Evolutionary conservation across 1,140 invertebrate species (phyloP), one percentile per base, ranked within the genome.

Genomic region (Drosophila baimaii): DNA sequence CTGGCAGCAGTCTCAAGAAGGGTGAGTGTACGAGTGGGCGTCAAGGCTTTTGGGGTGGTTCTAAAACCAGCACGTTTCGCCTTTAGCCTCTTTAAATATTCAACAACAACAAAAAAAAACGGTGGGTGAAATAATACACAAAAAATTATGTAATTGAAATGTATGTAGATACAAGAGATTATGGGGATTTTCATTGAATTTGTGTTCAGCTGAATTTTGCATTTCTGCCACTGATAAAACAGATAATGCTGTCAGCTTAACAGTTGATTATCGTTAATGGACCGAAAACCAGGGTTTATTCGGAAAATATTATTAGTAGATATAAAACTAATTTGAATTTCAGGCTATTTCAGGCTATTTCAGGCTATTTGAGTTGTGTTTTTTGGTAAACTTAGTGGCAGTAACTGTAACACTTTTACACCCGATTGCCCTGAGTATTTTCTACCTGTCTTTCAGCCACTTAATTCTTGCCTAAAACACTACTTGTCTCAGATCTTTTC

Each of bases 1-100:
- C 69, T 72, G 69, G 21, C 68, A 21, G n/a, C 13, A 55, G 5
- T 71, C 69, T 33, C 65, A 72, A 21, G 27, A 31, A 23, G 21
- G 33, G 44, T 66, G 62, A 17, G 8, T 41, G 15, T 0, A n/a
- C n/a, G 5, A 10, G 19, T 27, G 57, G 25, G 19, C n/a, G 54
- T 29, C 13, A 25, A 54, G 27, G 51, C 13, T 23, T 27, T 35
- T 5, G 35, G 52, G 69, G 52, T 72, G 17, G 41, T 33, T 27
- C 12, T 12, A 12, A 25, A 21, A 12, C 56, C 41, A 46, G 19
- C 25, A 55, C 44, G 17, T n/a, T 31, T 43, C 43, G 27, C 41
- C 57, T 46, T 35, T 35, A 13, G 47, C 19, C 23, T 62, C 5
- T 17, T 65, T n/a, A 35, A 64, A 49, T 39, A 39, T 68, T 68